Conservation (phyloP, 2,113 vertebrate genomes). For the Hippolais icterina region DNA sequence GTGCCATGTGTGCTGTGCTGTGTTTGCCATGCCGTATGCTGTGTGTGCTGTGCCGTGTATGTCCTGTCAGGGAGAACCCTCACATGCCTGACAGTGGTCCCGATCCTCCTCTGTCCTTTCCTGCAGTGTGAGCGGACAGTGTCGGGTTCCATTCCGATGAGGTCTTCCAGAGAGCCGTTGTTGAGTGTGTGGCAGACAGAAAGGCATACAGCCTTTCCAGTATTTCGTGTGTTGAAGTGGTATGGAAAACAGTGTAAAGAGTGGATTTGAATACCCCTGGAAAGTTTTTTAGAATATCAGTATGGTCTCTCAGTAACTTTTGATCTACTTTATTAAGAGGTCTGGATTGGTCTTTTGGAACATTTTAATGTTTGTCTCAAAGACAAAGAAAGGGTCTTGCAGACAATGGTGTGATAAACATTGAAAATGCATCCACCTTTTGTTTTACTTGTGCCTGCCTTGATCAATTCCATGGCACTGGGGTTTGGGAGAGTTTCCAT, state of each 20-base stretch:
- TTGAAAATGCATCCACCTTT: accelerated
- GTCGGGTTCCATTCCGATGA: neutral
- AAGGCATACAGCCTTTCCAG: accelerated
- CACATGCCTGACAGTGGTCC: accelerated
- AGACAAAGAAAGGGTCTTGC: neutral
- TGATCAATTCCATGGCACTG: accelerated
- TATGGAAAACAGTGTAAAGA: neutral
- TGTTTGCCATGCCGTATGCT: too few relatives aligned
- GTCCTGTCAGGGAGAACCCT: accelerated
- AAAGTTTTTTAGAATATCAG: accelerated
- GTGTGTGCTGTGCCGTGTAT: too few relatives aligned
- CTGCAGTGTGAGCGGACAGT: accelerated
- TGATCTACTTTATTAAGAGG: too few relatives aligned
- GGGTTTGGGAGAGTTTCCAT: too few relatives aligned
- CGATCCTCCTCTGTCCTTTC: accelerated
- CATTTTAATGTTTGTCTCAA: accelerated
- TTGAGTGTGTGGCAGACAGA: accelerated
- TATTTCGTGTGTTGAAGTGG: accelerated
- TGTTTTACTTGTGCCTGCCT: neutral
- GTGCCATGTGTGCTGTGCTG: too few relatives aligned
- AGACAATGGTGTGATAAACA: neutral
- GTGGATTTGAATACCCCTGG: too few relatives aligned
- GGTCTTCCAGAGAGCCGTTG: accelerated
- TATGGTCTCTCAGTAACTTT: neutral
- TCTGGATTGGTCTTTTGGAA: neutral